Evolutionary conservation across 2,113 vertebrate genomes (phyloP), one percentile per base, ranked within the genome.

Genomic region (Rhynchomys soricoides): DNA sequence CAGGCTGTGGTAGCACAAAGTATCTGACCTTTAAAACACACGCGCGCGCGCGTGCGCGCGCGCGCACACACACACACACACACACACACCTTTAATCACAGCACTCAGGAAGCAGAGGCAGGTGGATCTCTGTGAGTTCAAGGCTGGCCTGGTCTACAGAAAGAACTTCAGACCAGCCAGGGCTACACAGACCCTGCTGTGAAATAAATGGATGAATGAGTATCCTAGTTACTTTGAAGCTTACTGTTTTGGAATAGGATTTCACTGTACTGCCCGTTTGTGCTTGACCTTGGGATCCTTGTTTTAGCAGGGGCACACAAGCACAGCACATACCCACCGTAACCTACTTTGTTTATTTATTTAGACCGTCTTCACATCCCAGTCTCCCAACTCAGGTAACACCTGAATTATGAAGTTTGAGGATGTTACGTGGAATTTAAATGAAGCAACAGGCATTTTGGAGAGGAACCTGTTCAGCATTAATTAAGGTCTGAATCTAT

Each of bases 331-430:
- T 8, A 24, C n/a, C 4, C 85, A 52, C 29, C 62, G 29, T 79
- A 82, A 93, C 81, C 22, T 70, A 90, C 17, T 90, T 82, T 85
- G 92, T 57, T 77, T 77, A 89, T 50, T 83, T 73, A 93, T 57
- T 93, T 82, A 74, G 70, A 77, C n/a, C 66, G 22, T 89, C 68
- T 91, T 90, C 40, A 64, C 34, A 68, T 3, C 79, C 8, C 86
- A 50, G 45, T 88, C 64, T 86, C 43, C 57, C 88, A 64, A 50
- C 48, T 55, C 40, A 19, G 66, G 21, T 2, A 95, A 43, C 37
- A 88, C 22, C 37, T 29, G 50, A 68, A 24, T 73, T 78, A 89
- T 52, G 21, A 90, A 88, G 29, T 0, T 85, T 10, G 93, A 82
- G 40, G 37, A 82, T 89, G 37, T 70, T 66, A 50, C 45, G 52